Evolutionary conservation across 30 jellyfish, hydroid and myxozoan genomes (phyloP), one percentile per base, ranked within the genome.

Genomic region (Catostylus mosaicus): DNA sequence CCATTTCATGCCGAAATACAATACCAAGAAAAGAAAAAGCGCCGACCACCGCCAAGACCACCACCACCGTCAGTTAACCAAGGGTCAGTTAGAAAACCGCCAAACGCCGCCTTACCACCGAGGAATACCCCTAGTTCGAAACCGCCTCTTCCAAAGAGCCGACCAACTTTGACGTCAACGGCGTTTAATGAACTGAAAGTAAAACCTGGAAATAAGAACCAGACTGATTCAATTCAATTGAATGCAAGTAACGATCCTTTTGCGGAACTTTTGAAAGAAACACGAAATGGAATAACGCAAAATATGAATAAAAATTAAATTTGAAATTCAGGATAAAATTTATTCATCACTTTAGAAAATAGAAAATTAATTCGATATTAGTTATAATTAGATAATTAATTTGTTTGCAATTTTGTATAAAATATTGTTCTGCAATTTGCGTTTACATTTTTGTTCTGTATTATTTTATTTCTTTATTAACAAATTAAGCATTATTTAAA

Each of bases 11-110:
- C 54, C 46, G 72, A 29, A 22, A 24, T 63, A 34, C 23, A 19
- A 30, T n/a, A 70, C 45, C 9, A 1, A 26, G 89, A 60, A 22
- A 77, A 62, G 89, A 77, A 60, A 34, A 61, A 38, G 45, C 89
- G 89, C n/a, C 61, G 89, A 18, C 89, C 89, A 38, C 89, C 89
- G 24, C 89, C 89, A 18, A 26, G 80, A 30, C 89, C 89, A 37
- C 89, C 89, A 22, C 70, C 19, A 35, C 80, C 89, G 29, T 22
- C 75, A 19, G 35, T 34, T 8, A n/a, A 32, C 57, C 77, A 69
- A 11, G 77, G 77, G 35, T 59, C 75, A 64, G 59, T 35, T 23
- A 56, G 61, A 54, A 24, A 50, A 30, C 47, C 87, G 66, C 45
- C 77, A 12, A 20, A 23, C 20, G 56, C 33, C 23, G 48, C 72